Evolutionary conservation across 1,140 invertebrate genomes (phyloP), one percentile per base, ranked within the genome.

Genomic region (Parapsyche elsis): DNA sequence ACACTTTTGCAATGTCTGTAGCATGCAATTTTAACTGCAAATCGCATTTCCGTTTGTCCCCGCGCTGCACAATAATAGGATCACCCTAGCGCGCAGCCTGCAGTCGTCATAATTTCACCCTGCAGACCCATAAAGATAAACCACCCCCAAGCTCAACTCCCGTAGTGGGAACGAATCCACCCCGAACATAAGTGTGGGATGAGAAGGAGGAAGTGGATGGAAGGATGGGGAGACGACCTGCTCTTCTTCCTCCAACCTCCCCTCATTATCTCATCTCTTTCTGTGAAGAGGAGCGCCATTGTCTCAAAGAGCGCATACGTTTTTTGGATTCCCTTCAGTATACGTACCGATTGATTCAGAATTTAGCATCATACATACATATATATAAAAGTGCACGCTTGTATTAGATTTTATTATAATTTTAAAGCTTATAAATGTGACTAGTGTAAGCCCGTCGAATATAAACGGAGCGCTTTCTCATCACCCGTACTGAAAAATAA

Each of bases 41-140:
- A 81, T 83, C 79, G 76, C 79, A 81, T 80, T 83, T 83, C 76
- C 76, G 81, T 83, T 79, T 83, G 71, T 64, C 74, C 77, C 76
- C 76, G 70, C 79, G 67, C 45, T 71, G 61, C 73, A 74, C 81
- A 83, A 79, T 79, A 83, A 79, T 79, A 80, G 73, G 76, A 81
- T 79, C 76, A 77, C 81, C 79, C 81, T 61, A 53, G 61, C 78
- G 59, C 71, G 77, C 75, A 77, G 75, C 77, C 71, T 83, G 81
- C 81, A 83, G 81, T 81, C 77, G 80, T 81, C 80, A 81, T 83
- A 83, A 83, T 81, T 83, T 83, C 82, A 81, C 82, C 80, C 80
- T 78, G 82, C 82, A 81, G 82, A 83, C 80, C 76, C 78, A 83
- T 83, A 83, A 83, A 83, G 82, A 83, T 83, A 81, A 81, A 81